Conservation (phyloP, 2,888 invertebrate species). For the Dicyrtoma fusca region DNA sequence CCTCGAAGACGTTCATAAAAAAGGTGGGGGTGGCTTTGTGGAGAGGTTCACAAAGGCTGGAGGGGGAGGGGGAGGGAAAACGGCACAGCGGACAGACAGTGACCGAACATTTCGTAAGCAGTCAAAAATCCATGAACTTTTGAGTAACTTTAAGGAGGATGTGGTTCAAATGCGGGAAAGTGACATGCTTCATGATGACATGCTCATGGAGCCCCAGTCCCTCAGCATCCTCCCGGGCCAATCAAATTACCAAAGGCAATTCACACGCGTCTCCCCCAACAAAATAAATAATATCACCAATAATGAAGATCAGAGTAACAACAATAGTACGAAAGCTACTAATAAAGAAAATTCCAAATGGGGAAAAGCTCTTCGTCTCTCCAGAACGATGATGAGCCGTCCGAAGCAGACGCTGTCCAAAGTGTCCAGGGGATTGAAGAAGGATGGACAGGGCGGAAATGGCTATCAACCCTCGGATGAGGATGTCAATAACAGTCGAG, state of each 20-base stretch:
- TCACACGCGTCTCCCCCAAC: conserved; percentile 34
- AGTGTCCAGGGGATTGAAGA: conserved; percentile 1
- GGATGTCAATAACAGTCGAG: not conserved
- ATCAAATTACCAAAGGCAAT: conserved; percentile 9
- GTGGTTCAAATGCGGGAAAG: conserved; percentile 26
- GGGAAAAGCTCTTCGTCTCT: conserved; percentile 29
- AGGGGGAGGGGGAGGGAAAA: not conserved
- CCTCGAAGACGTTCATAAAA: not conserved
- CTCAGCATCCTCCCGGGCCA: not conserved
- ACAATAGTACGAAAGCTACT: no score
- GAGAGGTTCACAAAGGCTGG: not conserved
- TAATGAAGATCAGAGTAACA: conserved; percentile 19
- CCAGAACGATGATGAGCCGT: conserved; percentile 24
- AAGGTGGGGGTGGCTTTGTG: not conserved
- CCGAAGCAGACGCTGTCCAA: not conserved
- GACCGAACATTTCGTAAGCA: conserved; percentile 4
- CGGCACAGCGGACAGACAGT: not conserved
- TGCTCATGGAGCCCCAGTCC: not conserved
- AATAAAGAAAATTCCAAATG: conserved; percentile 14
- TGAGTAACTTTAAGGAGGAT: conserved; percentile 32
- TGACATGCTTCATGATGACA: conserved; percentile 18
- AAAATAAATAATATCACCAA: not conserved
- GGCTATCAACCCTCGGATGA: not conserved
- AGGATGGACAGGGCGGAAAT: not conserved
- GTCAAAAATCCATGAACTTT: conserved; percentile 25